Conservation (phyloP, 2,113 vertebrate species). For the Alectura lathami region DNA sequence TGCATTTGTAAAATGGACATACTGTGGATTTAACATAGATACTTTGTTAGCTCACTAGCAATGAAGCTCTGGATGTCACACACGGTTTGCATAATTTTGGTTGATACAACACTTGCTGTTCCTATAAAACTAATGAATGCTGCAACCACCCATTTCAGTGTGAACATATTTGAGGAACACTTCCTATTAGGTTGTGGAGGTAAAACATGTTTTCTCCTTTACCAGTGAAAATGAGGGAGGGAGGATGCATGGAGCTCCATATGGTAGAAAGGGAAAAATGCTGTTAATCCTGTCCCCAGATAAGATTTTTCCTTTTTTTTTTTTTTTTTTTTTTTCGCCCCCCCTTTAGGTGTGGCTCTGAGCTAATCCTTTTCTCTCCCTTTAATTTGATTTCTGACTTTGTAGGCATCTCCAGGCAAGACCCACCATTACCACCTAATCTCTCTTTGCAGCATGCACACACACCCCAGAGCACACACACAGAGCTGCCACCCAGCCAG, state of each 20-base stretch:
- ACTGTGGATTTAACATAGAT: not conserved
- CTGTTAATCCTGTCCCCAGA: not conserved
- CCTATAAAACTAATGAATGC: not conserved
- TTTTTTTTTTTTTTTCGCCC: not conserved
- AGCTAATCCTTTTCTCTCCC: not conserved
- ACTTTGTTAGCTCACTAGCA: not conserved
- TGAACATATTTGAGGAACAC: not conserved
- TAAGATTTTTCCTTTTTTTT: not conserved
- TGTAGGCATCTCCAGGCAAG: not conserved
- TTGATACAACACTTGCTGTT: not conserved
- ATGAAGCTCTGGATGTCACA: not conserved
- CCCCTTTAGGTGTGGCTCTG: not conserved
- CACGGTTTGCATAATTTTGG: not conserved
- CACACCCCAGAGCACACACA: fast-evolving
- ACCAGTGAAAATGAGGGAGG: not conserved
- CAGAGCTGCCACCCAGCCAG: not conserved
- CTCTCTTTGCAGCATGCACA: fast-evolving
- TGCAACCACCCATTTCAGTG: not conserved
- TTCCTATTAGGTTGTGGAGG: not conserved
- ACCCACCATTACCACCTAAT: not conserved
- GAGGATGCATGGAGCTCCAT: not conserved
- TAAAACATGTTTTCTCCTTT: not conserved
- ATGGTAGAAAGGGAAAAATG: not conserved
- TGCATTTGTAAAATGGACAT: not conserved
- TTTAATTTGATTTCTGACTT: not conserved